Conservation (phyloP, 1,140 invertebrate genomes). For the Portunus trituberculatus region DNA sequence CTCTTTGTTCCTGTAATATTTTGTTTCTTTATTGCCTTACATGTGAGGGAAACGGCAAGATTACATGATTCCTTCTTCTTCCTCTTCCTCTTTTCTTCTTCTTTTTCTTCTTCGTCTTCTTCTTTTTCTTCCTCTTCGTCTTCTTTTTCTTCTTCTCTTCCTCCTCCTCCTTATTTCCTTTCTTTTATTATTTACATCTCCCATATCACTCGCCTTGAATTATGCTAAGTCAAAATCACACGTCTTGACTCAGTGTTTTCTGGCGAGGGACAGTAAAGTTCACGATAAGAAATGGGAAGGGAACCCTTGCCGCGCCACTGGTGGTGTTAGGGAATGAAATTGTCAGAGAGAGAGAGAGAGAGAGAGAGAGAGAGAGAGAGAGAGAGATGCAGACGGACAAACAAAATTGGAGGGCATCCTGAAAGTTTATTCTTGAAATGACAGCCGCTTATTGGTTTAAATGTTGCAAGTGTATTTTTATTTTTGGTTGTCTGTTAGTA, state of each 20-base stretch:
- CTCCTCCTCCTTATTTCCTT: no score
- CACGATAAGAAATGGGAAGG: neutral
- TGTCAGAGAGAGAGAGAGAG: conserved; percentile 27
- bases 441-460: neutral
- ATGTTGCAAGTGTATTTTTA: neutral
- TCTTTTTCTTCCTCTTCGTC: no score
- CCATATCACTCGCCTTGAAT: no score
- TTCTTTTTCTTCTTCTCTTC: no score
- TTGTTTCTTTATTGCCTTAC: no score
- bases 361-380: conserved; percentile 42
- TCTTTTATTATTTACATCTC: no score
- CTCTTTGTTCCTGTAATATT: no score
- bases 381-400: neutral
- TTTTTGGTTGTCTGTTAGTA: neutral
- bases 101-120: no score
- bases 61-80: neutral
- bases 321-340: neutral
- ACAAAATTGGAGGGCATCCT: no score
- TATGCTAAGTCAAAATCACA: no score
- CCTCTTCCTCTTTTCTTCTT: neutral
- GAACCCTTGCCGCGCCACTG: neutral
- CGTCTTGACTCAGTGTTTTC: no score
- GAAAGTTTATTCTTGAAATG: neutral
- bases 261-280: neutral
- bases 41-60: neutral